These are phyloP conservation scores for Perca fluviatilis DNA, from an alignment of 2,113 vertebrate genomes.

Conservation along the genomic window DNA sequence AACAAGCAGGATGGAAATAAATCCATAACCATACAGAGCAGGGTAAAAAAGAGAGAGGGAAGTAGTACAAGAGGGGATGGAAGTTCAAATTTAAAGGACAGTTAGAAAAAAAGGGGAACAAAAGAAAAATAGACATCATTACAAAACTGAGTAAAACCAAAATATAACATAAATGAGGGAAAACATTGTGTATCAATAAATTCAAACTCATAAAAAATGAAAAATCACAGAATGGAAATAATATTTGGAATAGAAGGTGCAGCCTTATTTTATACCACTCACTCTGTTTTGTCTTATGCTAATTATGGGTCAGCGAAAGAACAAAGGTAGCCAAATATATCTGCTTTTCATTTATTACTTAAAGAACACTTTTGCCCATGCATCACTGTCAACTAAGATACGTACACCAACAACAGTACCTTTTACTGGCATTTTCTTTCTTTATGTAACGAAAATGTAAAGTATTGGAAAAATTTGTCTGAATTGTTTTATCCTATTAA, in stretches of 20 bases:
- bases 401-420: too few species aligned
- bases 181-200: neutral
- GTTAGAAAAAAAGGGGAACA: neutral
- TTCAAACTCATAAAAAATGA: slow-evolving; percentile 8
- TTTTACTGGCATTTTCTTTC: too few species aligned
- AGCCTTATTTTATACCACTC: neutral
- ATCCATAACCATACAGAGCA: slow-evolving; percentile 2
- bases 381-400: too few species aligned
- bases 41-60: neutral
- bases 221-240: slow-evolving; percentile 10
- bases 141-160: slow-evolving; percentile 40
- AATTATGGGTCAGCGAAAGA: too few species aligned
- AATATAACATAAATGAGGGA: slow-evolving; percentile 12
- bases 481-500: too few species aligned
- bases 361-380: too few species aligned
- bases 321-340: too few species aligned
- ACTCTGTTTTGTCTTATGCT: neutral
- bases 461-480: too few species aligned
- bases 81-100: slow-evolving; percentile 4
- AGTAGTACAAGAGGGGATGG: neutral
- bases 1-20: slow-evolving; percentile 10
- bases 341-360: too few species aligned
- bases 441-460: too few species aligned
- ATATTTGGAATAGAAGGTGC: neutral
- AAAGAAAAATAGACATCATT: slow-evolving; percentile 21